Conservation (phyloP, 1,140 invertebrate species). For the Drosophila serrata region DNA sequence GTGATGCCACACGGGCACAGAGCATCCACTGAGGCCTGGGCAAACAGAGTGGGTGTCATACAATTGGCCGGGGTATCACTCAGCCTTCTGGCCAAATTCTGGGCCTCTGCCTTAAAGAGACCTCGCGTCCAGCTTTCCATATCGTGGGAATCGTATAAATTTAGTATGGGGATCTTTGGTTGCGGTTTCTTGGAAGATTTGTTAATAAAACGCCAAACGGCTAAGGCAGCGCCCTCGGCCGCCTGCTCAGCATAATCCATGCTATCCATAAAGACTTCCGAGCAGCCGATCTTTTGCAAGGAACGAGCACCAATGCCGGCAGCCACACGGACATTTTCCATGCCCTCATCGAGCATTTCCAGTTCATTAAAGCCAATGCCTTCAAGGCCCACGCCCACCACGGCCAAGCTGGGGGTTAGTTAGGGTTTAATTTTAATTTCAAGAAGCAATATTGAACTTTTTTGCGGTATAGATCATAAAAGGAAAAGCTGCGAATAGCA, state of each 20-base stretch:
- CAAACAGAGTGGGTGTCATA: constrained; percentile 94
- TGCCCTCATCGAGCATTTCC: constrained; percentile 89
- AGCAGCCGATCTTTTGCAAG: constrained; percentile 86
- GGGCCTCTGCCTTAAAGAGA: constrained; percentile 90
- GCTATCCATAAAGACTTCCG: constrained; percentile 88
- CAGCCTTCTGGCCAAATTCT: constrained; percentile 92
- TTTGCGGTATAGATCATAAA: too few species aligned
- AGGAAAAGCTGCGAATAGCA: too few species aligned
- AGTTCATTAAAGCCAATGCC: constrained; percentile 88
- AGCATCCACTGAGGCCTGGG: constrained; percentile 87
- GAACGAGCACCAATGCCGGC: constrained; percentile 87
- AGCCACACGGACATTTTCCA: constrained; percentile 85
- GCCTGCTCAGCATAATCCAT: constrained; percentile 90
- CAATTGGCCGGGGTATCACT: constrained; percentile 94
- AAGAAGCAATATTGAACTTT: too few species aligned
- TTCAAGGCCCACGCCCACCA: constrained; percentile 89
- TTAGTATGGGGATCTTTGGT: constrained; percentile 85
- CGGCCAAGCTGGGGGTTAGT: constrained; percentile 86
- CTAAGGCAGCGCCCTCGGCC: constrained; percentile 84
- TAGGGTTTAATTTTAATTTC: too few species aligned
- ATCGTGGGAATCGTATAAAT: constrained; percentile 84
- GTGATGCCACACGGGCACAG: constrained; percentile 87
- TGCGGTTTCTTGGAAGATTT: constrained; percentile 86
- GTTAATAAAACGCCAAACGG: constrained; percentile 88
- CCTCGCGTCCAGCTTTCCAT: constrained; percentile 90